Conservation (phyloP, 2,113 vertebrate genomes). For the Opisthocomus hoazin region DNA sequence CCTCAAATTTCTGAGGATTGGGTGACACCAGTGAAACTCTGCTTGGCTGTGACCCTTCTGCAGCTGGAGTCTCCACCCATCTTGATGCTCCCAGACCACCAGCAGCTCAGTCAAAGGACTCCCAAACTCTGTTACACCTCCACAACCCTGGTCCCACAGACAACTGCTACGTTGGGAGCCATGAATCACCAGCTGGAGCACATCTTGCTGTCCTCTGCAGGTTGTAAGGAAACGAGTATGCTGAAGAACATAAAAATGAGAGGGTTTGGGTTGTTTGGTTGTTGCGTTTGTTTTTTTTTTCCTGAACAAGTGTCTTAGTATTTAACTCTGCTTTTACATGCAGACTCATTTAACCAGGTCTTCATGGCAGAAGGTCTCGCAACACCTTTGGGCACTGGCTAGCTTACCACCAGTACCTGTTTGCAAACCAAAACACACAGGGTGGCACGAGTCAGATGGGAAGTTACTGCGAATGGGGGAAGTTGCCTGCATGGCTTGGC, state of each 20-base stretch:
- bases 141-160: neutral
- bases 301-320: neutral
- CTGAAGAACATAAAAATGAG: neutral
- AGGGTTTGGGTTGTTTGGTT: neutral
- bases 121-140: neutral
- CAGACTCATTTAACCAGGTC: neutral
- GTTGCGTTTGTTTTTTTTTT: neutral
- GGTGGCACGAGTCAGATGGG: neutral
- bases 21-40: neutral
- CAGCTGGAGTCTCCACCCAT: neutral
- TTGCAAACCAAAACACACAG: neutral
- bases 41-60: neutral
- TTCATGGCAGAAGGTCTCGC: neutral
- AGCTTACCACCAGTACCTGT: neutral
- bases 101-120: neutral
- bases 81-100: neutral
- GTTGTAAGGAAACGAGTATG: neutral
- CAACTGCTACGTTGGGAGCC: neutral
- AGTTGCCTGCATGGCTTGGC: neutral
- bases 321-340: neutral
- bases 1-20: neutral
- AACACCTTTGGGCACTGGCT: neutral
- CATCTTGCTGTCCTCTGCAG: neutral
- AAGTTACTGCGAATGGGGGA: neutral
- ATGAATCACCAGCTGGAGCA: neutral